These are phyloP conservation scores for Ooceraea biroi DNA, from an alignment of 1,140 invertebrate species.

Conservation along the genomic window DNA sequence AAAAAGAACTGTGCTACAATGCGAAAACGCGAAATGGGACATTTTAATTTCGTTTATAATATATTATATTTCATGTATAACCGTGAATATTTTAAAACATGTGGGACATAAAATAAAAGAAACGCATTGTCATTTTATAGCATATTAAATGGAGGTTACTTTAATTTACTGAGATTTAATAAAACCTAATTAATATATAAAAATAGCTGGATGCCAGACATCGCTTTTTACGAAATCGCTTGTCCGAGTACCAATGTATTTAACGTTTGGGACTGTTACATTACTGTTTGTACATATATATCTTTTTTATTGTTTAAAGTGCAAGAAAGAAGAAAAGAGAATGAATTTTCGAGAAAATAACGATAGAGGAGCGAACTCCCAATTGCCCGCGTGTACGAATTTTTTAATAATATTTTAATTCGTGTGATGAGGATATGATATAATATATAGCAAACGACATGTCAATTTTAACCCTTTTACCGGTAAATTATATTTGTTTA, in stretches of 20 bases:
- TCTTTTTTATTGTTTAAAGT: slow-evolving; percentile 18
- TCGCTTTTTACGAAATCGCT: slow-evolving; percentile 38
- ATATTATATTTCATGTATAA: slow-evolving; percentile 13
- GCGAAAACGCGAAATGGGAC: neutral
- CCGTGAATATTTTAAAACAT: neutral
- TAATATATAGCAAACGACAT: neutral
- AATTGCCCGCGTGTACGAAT: slow-evolving; percentile 19
- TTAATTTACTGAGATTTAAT: slow-evolving; percentile 2
- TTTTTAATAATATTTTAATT: slow-evolving; percentile 49
- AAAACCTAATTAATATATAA: neutral
- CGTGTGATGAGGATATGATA: neutral
- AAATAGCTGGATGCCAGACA: neutral
- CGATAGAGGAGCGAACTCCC: neutral
- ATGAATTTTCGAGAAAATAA: neutral
- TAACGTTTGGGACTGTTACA: slow-evolving; percentile 21
- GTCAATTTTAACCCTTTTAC: slow-evolving; percentile 44
- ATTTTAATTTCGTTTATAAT: neutral
- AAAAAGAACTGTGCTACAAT: neutral
- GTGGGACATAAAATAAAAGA: neutral
- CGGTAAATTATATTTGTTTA: slow-evolving; percentile 29
- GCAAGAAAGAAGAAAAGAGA: slow-evolving; percentile 7
- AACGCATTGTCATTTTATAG: neutral
- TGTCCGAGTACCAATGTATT: slow-evolving; percentile 44
- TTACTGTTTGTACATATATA: slow-evolving; percentile 29
- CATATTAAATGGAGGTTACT: neutral